A percentile compares a stretch with the other conserved stretches of the same genome.
Conservation (phyloP, 2,797 vertebrate species). For the Enteromius unitaeniatus region DNA sequence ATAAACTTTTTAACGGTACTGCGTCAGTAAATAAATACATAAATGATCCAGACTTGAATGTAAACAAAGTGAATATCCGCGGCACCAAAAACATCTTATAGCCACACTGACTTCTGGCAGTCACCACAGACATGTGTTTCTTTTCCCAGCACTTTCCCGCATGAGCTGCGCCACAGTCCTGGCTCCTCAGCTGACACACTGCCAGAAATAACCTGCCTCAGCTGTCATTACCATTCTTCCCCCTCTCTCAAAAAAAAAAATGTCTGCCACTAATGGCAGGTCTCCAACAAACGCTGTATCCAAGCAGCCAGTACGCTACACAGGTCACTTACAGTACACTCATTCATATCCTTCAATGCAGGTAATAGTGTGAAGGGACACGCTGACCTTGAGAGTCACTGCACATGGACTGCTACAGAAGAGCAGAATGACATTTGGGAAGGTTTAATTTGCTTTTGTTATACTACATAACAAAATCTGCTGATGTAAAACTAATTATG, state of each 20-base stretch:
- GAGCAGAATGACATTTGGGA: not conserved
- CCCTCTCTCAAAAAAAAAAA: conserved; percentile 47
- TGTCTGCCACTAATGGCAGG: conserved; percentile 51
- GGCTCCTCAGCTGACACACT: conserved; percentile 52
- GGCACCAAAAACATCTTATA: not conserved
- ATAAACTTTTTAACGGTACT: not conserved
- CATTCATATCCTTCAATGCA: conserved; percentile 54
- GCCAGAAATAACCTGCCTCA: conserved; percentile 70
- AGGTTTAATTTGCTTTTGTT: not conserved
- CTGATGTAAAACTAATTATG: not conserved
- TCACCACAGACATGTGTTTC: not conserved
- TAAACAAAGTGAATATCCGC: not conserved
- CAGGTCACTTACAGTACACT: conserved; percentile 40
- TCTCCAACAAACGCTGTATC: conserved; percentile 28
- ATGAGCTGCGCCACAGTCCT: not conserved
- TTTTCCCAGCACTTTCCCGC: not conserved
- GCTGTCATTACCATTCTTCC: conserved; percentile 64
- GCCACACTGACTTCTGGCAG: not conserved
- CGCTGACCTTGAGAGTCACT: conserved; percentile 48
- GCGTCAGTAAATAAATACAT: not conserved
- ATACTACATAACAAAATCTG: not conserved
- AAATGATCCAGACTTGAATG: not conserved
- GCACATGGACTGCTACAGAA: not conserved
- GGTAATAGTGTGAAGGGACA: conserved; percentile 50
- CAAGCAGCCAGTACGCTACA: not conserved